A percentile compares a stretch with the other conserved stretches of the same genome.
These are phyloP conservation scores for Brienomyrus brachyistius DNA, from an alignment of 2,113 vertebrate species.

Conservation along the genomic window DNA sequence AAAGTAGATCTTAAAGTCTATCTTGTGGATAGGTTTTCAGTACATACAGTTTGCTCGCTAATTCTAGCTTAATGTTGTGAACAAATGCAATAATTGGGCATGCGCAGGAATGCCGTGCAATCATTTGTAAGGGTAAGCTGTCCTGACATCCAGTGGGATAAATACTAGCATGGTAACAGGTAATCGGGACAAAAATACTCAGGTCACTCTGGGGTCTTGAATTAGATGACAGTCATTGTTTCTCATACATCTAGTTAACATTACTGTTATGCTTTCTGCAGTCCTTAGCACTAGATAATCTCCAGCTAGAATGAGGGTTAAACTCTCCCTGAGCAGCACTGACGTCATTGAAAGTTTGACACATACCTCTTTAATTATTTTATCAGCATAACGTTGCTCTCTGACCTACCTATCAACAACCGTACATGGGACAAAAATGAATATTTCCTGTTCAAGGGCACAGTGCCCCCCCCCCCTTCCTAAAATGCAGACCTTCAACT, in stretches of 20 bases:
- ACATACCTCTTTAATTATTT: not conserved
- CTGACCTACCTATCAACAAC: not conserved
- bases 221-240: not conserved
- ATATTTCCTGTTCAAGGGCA: not conserved
- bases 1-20: not conserved
- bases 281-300: not conserved
- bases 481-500: not conserved
- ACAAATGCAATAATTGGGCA: not conserved
- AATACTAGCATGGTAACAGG: not conserved
- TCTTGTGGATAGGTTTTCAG: not conserved
- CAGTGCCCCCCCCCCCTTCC: not conserved
- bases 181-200: not conserved
- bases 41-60: not conserved
- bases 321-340: not conserved
- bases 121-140: not conserved
- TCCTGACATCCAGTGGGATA: not conserved
- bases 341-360: not conserved
- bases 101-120: not conserved
- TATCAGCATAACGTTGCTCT: not conserved
- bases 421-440: not conserved
- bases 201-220: not conserved
- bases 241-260: not conserved
- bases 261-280: not conserved
- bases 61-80: not conserved
- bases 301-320: not conserved